Evolutionary conservation across 2,888 invertebrate species (phyloP).

Genomic region (Dicycla oo): DNA sequence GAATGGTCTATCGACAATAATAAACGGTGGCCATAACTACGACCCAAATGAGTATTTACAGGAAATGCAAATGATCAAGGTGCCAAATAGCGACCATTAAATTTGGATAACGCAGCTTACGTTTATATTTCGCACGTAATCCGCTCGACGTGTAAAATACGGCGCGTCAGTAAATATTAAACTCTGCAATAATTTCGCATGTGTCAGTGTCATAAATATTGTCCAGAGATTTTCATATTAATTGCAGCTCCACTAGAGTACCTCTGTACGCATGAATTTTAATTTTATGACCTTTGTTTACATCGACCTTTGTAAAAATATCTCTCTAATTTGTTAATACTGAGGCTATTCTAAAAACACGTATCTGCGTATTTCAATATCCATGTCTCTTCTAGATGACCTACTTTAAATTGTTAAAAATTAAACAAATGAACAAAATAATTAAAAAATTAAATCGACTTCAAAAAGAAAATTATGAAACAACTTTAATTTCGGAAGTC

Average conservation of each 20-base stretch:
- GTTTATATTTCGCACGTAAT: conserved; percentile 85
- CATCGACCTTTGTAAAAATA: conserved; percentile 65
- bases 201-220: conserved; percentile 85
- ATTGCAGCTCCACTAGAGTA: conserved; percentile 80
- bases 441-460: too few relatives aligned
- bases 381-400: not conserved
- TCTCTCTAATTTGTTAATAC: conserved; percentile 29
- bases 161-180: conserved; percentile 86
- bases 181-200: conserved; percentile 82
- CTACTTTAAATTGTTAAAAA: too few relatives aligned
- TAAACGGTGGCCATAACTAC: conserved; percentile 75
- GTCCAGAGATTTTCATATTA: conserved; percentile 85
- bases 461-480: too few relatives aligned
- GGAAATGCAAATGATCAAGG: conserved; percentile 79
- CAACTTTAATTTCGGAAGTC: too few relatives aligned
- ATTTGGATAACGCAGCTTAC: conserved; percentile 81
- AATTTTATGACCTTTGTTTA: conserved; percentile 72
- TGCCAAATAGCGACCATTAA: conserved; percentile 84
- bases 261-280: conserved; percentile 80
- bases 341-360: not conserved
- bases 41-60: conserved; percentile 76
- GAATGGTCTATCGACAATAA: conserved; percentile 72
- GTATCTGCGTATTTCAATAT: not conserved
- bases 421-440: too few relatives aligned
- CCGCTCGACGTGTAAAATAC: conserved; percentile 85